Percentiles rank a stretch among this genome's conserved stretches.
These are phyloP conservation scores for Bombus haemorrhoidalis DNA, from an alignment of 1,140 invertebrate species.

Conservation along the genomic window DNA sequence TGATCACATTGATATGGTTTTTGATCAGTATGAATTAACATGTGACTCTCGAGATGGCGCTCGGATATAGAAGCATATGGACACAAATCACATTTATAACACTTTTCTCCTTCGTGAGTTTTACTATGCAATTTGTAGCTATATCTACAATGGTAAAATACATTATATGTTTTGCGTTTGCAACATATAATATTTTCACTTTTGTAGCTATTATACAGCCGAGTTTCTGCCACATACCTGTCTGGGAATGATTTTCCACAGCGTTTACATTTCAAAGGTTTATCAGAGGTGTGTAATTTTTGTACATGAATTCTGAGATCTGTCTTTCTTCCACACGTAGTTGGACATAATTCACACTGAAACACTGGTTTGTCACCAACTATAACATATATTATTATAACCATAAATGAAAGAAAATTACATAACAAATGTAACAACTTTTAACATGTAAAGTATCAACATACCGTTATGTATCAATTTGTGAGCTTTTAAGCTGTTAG, in stretches of 20 bases:
- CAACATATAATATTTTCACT: slow-evolving; percentile 20
- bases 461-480: slow-evolving; percentile 96
- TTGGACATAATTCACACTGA: slow-evolving; percentile 97
- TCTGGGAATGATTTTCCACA: slow-evolving; percentile 97
- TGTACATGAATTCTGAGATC: slow-evolving; percentile 98
- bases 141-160: slow-evolving; percentile 81
- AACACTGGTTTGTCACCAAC: slow-evolving; percentile 97
- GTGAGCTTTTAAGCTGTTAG: slow-evolving; percentile 97
- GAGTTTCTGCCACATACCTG: slow-evolving; percentile 77
- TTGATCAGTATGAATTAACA: slow-evolving; percentile 97
- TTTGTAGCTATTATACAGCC: background rate
- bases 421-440: background rate
- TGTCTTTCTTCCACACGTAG: slow-evolving; percentile 98
- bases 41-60: slow-evolving; percentile 97
- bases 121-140: slow-evolving; percentile 89
- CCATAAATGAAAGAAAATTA: background rate
- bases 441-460: slow-evolving; percentile 61
- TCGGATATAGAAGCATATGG: slow-evolving; percentile 96
- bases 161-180: slow-evolving; percentile 35
- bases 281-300: slow-evolving; percentile 97
- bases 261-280: slow-evolving; percentile 95
- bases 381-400: slow-evolving; percentile 73
- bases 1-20: slow-evolving; percentile 93
- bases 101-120: slow-evolving; percentile 98
- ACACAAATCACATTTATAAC: slow-evolving; percentile 97